A percentile compares a stretch with the other conserved stretches of the same genome.
Conservation (phyloP, 2,113 vertebrate species). For the Lasiurus borealis region DNA sequence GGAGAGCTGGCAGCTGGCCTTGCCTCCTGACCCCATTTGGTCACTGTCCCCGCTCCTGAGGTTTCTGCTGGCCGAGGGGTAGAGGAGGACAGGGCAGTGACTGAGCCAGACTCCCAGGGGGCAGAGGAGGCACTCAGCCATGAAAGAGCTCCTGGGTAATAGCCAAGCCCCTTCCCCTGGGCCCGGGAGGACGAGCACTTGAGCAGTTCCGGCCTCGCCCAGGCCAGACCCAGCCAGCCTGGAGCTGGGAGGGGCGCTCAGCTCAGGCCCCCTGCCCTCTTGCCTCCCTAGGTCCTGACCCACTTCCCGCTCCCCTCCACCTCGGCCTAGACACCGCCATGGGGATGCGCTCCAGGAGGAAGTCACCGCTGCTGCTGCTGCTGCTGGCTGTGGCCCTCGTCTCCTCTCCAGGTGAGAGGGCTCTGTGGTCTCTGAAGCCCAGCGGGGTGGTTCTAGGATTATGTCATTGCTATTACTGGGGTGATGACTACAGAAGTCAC, state of each 20-base stretch:
- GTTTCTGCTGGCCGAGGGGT: background rate
- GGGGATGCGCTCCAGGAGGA: background rate
- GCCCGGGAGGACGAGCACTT: background rate
- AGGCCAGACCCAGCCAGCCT: background rate
- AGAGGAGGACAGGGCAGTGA: background rate
- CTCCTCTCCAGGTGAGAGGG: slow-evolving; percentile 85
- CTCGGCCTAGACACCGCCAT: background rate
- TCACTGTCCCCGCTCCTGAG: background rate
- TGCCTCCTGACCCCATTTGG: slow-evolving; percentile 29
- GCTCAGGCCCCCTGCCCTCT: background rate
- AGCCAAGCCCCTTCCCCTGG: slow-evolving; percentile 52
- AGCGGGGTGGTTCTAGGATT: accelerated
- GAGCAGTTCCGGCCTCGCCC: background rate
- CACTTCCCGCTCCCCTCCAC: accelerated
- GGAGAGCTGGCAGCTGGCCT: background rate
- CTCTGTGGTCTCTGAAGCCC: accelerated
- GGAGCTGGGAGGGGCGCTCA: background rate
- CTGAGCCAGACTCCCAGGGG: slow-evolving; percentile 68
- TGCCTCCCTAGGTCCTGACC: slow-evolving; percentile 24
- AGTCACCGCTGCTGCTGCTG: background rate
- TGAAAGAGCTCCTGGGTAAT: slow-evolving; percentile 30
- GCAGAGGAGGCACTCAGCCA: background rate
- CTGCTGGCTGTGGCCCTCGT: background rate
- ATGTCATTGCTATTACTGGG: background rate
- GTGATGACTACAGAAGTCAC: background rate